Evolutionary conservation across 2,888 invertebrate species (phyloP).

Genomic region (Cheilosia scutellata): DNA sequence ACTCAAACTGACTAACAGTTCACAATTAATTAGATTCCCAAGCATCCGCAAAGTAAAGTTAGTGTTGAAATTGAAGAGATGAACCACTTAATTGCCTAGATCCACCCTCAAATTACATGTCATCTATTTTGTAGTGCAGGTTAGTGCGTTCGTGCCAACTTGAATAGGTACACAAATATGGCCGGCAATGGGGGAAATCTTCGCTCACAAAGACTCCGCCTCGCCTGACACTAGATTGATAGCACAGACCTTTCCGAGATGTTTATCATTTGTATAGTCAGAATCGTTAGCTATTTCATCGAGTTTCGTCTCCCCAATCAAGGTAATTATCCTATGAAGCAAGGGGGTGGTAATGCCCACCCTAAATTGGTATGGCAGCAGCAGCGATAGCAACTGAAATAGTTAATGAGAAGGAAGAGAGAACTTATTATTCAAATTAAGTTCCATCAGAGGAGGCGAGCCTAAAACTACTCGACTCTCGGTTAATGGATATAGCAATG

Average conservation of each 20-base stretch:
- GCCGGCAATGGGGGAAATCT: constrained; percentile 16
- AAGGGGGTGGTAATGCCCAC: constrained; percentile 1
- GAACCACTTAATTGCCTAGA: constrained; percentile 73
- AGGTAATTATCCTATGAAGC: constrained; percentile 62
- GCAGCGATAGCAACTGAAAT: neutral
- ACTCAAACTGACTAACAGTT: constrained; percentile 71
- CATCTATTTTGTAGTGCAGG: constrained; percentile 67
- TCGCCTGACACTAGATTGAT: constrained; percentile 44
- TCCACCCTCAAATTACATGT: constrained; percentile 75
- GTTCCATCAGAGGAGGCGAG: constrained; percentile 3
- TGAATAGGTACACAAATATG: constrained; percentile 41
- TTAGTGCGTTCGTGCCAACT: constrained; percentile 62
- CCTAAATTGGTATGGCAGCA: neutral
- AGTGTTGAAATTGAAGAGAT: constrained; percentile 67
- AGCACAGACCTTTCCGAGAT: constrained; percentile 38
- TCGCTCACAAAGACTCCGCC: neutral
- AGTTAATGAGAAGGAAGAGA: constrained; percentile 36
- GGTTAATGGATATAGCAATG: neutral
- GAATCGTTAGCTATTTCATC: constrained; percentile 71
- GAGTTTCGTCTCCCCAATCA: constrained; percentile 63
- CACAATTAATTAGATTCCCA: constrained; percentile 73
- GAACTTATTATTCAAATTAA: constrained; percentile 51
- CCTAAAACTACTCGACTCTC: neutral
- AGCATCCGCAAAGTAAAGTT: constrained; percentile 69
- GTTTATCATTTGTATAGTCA: constrained; percentile 71